Conservation (phyloP, 2,113 vertebrate species). For the Lepisosteus oculatus region DNA sequence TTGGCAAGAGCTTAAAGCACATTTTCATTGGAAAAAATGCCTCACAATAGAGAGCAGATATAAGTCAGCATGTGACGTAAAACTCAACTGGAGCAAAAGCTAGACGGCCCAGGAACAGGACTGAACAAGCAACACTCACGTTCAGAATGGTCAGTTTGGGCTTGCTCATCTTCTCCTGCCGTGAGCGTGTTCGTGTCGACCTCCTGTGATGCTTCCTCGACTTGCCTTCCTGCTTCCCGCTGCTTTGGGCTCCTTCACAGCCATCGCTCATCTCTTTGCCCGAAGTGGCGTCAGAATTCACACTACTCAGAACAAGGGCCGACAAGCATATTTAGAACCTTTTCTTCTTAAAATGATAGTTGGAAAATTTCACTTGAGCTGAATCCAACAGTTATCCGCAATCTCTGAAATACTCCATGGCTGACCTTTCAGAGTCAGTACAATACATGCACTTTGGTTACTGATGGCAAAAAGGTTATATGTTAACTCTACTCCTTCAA, state of each 20-base stretch:
- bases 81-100: background rate
- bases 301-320: slow-evolving; percentile 36
- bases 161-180: slow-evolving; percentile 87
- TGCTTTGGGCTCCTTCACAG: slow-evolving; percentile 74
- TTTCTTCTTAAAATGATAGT: too few species aligned
- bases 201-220: slow-evolving; percentile 86
- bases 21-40: too few species aligned
- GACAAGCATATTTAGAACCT: background rate
- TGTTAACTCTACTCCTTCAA: background rate
- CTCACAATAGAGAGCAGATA: too few species aligned
- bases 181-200: slow-evolving; percentile 83
- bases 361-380: too few species aligned
- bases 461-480: slow-evolving; percentile 4
- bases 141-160: slow-evolving; percentile 96
- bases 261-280: slow-evolving; percentile 91
- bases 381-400: too few species aligned
- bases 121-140: slow-evolving; percentile 47
- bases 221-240: slow-evolving; percentile 82
- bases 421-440: too few species aligned
- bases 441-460: too few species aligned
- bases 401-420: too few species aligned
- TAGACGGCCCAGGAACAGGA: background rate
- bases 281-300: slow-evolving; percentile 81
- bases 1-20: too few species aligned
- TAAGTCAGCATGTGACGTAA: background rate